Evolutionary conservation across 2,113 vertebrate species (phyloP), one percentile per base, ranked within the genome.

Genomic region (Tyrannus savana): DNA sequence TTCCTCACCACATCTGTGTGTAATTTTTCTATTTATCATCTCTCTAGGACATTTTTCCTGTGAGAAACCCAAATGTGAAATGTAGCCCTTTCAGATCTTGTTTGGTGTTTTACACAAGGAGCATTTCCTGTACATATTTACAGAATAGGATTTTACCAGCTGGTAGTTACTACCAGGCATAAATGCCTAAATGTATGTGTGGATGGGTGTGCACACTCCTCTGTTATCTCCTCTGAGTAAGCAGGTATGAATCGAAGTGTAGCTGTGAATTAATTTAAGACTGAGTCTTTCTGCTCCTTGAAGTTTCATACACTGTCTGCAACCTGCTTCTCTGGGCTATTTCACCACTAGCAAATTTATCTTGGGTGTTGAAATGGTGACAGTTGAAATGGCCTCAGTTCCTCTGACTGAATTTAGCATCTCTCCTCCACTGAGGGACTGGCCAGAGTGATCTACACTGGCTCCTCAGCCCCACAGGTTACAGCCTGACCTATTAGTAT

Each of bases 71-170:
- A 56, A 72, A 93, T 1, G 21, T 60, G 42, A 88, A 84, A 77
- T 56, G 63, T 69, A 92, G 86, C 52, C 31, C 19, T 96, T 97
- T 96, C 28, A 67, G 60, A 60, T 81, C 52, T 88, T 52, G 19
- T 95, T 97, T 85, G 69, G 60, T 91, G 44, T 95, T 97, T 95
- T 80, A 89, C n/a, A 87, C 56, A 90, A 92, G 21, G 50, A 96
- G n/a, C 58, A 80, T 93, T 97, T 97, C 94, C 93, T 94, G 94
- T 59, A 92, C 93, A 58, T 95, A 87, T 95, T 97, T 96, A 93
- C 85, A 95, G 87, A 94, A 69, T 10, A 87, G 46, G 44, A 41
- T 73, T 88, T 88, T 72, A 93, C 46, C 89, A 93, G 88, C 49
- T 92, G 62, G 5, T 83, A 60, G 78, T 83, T 84, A 72, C 33